Conservation (phyloP, 2,888 invertebrate genomes). For the Agrochola litura region DNA sequence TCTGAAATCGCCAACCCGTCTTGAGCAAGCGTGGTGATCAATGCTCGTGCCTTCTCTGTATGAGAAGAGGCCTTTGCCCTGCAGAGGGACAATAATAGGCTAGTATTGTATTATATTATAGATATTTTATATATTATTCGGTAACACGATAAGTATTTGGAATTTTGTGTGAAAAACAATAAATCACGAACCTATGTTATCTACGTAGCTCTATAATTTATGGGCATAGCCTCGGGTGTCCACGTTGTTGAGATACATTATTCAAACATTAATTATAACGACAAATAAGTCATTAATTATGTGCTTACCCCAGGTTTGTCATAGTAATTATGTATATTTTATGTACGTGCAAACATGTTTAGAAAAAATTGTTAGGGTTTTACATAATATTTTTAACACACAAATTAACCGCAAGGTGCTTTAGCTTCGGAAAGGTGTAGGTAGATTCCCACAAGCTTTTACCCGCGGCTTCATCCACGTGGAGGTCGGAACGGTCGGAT, state of each 20-base stretch:
- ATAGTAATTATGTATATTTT: background rate
- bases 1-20: no score
- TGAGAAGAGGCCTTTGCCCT: no score
- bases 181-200: background rate
- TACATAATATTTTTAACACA: background rate
- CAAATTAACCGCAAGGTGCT: background rate
- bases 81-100: no score
- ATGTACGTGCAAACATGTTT: background rate
- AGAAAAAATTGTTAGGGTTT: no score
- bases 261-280: conserved; percentile 39
- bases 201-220: conserved; percentile 2
- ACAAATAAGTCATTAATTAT: conserved; percentile 35
- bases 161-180: background rate
- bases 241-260: background rate
- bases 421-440: no score
- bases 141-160: background rate
- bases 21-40: no score
- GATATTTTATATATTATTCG: background rate
- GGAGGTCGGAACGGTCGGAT: no score
- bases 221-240: background rate
- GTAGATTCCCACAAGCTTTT: no score
- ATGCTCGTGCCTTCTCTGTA: no score
- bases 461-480: no score
- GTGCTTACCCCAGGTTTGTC: background rate
- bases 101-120: no score